A percentile compares a stretch with the other conserved stretches of the same genome.
These are phyloP conservation scores for Octomys mimax DNA, from an alignment of 2,797 vertebrate species.

Conservation along the genomic window DNA sequence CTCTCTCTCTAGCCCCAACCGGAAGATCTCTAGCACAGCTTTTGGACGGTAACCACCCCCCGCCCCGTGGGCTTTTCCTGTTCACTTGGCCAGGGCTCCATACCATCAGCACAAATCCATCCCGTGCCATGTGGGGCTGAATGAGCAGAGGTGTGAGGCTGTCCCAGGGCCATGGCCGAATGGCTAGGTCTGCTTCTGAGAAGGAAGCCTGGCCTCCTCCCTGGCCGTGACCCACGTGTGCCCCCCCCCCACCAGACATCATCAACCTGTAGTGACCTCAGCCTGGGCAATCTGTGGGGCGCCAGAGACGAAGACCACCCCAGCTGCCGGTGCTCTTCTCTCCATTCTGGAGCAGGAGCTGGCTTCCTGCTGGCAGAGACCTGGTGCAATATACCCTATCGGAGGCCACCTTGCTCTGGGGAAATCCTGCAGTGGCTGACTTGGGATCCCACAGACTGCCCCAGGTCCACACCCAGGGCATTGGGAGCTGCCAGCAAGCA, in stretches of 20 bases:
- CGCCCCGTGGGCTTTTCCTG: neutral
- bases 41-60: constrained; percentile 94
- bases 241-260: neutral
- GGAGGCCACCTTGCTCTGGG: neutral
- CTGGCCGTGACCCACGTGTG: neutral
- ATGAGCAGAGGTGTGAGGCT: rapidly evolving
- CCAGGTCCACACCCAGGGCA: neutral
- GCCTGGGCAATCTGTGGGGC: neutral
- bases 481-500: neutral
- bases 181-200: neutral
- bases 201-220: neutral
- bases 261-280: neutral
- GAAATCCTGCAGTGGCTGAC: neutral
- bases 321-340: neutral
- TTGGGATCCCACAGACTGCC: rapidly evolving
- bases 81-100: neutral
- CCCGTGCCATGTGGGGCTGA: rapidly evolving
- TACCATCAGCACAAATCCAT: neutral
- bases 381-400: rapidly evolving
- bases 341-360: neutral
- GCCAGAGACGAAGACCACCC: neutral
- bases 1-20: constrained; percentile 92
- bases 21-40: constrained; percentile 97
- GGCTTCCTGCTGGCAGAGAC: neutral
- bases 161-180: neutral